These are phyloP conservation scores for Chondrilla cf. caribensis DNA, from an alignment of 37 sponge, comb jelly and placozoan species.

Conservation along the genomic window DNA sequence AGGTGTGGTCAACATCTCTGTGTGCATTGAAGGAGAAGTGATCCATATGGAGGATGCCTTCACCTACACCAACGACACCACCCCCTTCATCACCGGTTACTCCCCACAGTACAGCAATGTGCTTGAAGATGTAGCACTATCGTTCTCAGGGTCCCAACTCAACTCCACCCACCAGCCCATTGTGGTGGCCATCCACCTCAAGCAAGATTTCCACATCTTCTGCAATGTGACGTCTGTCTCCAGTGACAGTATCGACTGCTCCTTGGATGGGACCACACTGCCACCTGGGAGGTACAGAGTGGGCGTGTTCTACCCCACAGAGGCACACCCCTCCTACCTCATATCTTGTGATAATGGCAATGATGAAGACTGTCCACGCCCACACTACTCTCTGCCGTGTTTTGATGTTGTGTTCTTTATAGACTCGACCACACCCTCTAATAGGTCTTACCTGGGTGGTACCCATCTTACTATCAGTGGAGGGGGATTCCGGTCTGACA, in stretches of 20 bases:
- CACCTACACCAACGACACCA: background rate
- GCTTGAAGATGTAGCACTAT: background rate
- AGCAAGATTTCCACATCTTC: background rate
- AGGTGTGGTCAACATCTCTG: conserved; percentile 36
- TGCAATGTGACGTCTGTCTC: no score
- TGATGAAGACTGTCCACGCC: background rate
- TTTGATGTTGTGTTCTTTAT: background rate
- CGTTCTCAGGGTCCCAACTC: background rate
- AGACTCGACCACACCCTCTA: conserved; percentile 41
- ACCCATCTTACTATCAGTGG: conserved; percentile 76
- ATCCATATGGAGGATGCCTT: conserved; percentile 15
- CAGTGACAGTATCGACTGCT: background rate
- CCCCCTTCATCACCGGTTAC: background rate
- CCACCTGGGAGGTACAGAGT: background rate
- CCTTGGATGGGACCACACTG: background rate
- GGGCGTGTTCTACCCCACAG: background rate
- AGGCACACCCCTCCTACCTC: background rate
- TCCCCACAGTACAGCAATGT: background rate
- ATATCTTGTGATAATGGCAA: background rate
- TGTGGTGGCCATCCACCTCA: background rate
- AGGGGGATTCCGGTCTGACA: conserved; percentile 48
- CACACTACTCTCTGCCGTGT: background rate
- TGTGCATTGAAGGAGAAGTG: conserved; percentile 8
- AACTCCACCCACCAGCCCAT: background rate
- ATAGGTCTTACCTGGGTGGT: conserved; percentile 80